A percentile compares a stretch with the other conserved stretches of the same genome.
Evolutionary conservation across 2,113 vertebrate species (phyloP).

Genomic region (Hyla sarda): DNA sequence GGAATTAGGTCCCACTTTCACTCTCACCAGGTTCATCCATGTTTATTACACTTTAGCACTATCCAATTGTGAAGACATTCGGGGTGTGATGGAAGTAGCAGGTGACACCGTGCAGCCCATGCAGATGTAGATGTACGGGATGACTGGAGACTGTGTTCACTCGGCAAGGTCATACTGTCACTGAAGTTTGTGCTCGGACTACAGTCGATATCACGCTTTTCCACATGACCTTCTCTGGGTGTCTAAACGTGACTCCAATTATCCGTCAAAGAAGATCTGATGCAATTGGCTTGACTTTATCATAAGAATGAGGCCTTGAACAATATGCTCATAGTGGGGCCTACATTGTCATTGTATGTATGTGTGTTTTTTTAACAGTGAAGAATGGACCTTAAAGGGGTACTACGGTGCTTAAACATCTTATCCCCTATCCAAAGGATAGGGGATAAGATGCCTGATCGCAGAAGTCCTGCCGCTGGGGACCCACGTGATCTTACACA

Average conservation of each 20-base stretch:
- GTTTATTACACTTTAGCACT: constrained; percentile 8
- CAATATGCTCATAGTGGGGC: not conserved
- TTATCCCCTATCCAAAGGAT: too few species aligned
- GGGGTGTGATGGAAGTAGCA: not conserved
- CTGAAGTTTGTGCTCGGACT: too few species aligned
- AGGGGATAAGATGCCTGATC: too few species aligned
- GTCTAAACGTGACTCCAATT: not conserved
- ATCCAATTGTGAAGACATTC: constrained; percentile 14
- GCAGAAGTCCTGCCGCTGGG: too few species aligned
- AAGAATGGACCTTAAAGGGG: too few species aligned
- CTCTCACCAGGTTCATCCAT: constrained; percentile 29
- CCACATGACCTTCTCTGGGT: not conserved
- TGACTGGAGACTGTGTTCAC: not conserved
- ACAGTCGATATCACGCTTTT: not conserved
- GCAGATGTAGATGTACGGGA: not conserved
- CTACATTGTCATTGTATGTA: not conserved
- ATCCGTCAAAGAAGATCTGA: not conserved
- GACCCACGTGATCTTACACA: too few species aligned
- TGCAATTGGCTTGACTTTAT: not conserved
- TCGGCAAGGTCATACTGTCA: too few species aligned
- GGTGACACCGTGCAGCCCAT: not conserved
- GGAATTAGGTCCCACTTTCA: constrained; percentile 50
- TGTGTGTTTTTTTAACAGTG: not conserved
- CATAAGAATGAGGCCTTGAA: not conserved
- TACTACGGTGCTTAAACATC: too few species aligned